Percentiles rank a stretch among this genome's conserved stretches.
Evolutionary conservation across 1,140 invertebrate genomes (phyloP).

Genomic region (Drosophila busckii): DNA sequence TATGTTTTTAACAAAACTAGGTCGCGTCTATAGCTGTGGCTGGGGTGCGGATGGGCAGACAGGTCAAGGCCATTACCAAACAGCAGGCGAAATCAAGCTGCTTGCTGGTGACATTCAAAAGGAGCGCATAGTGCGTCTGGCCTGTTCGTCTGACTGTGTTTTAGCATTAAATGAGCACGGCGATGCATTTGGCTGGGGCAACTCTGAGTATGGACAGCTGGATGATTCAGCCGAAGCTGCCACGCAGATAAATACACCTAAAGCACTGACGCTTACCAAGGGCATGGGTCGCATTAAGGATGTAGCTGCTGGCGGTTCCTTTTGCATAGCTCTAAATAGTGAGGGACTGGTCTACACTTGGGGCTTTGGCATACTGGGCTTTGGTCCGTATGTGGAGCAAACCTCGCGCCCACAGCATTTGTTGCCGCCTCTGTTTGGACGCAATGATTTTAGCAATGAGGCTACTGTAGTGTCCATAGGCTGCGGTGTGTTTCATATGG

Average conservation of each 20-base stretch:
- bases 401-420: constrained; percentile 85
- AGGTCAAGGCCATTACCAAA: constrained; percentile 87
- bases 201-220: constrained; percentile 95
- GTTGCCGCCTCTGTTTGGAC: constrained; percentile 89
- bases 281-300: constrained; percentile 88
- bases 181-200: constrained; percentile 98
- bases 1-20: constrained; percentile 88
- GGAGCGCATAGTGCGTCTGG: constrained; percentile 90
- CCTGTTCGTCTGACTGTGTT: constrained; percentile 91
- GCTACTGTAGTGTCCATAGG: constrained; percentile 84
- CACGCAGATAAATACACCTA: constrained; percentile 85
- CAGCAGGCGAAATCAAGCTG: constrained; percentile 81
- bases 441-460: constrained; percentile 88
- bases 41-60: constrained; percentile 98
- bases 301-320: constrained; percentile 92
- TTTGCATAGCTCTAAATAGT: constrained; percentile 87
- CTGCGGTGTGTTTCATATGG: constrained; percentile 88
- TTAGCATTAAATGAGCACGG: constrained; percentile 94
- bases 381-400: constrained; percentile 88
- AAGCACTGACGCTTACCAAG: constrained; percentile 82
- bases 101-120: constrained; percentile 90
- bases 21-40: constrained; percentile 92
- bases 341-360: constrained; percentile 92
- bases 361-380: constrained; percentile 95
- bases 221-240: constrained; percentile 74